Conservation (phyloP, 2,113 vertebrate genomes). For the Hystrix cristata region DNA sequence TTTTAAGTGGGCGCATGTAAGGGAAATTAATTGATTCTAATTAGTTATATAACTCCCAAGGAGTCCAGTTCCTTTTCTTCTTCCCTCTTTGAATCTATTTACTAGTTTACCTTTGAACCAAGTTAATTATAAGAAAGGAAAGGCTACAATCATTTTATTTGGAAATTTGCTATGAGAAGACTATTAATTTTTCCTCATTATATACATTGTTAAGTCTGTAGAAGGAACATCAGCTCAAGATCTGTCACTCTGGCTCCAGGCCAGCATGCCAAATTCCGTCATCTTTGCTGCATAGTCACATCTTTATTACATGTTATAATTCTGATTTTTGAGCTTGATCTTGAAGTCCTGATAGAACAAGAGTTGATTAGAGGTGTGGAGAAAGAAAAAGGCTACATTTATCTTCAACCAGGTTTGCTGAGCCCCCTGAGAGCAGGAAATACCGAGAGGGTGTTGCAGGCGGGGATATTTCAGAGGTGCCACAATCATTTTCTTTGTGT, state of each 20-base stretch:
- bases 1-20: not conserved
- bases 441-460: not conserved
- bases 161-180: conserved; percentile 1
- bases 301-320: conserved; percentile 80
- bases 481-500: not conserved
- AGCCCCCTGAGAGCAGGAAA: not conserved
- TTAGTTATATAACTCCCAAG: conserved; percentile 58
- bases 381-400: conserved; percentile 43
- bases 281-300: conserved; percentile 68
- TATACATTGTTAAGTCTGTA: conserved; percentile 60
- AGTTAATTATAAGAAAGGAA: conserved; percentile 71
- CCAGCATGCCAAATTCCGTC: conserved; percentile 67
- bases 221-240: conserved; percentile 53
- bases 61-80: not conserved
- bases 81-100: conserved; percentile 77
- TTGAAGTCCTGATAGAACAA: conserved; percentile 25
- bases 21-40: conserved; percentile 73
- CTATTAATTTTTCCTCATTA: conserved; percentile 38
- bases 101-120: conserved; percentile 78
- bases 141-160: not conserved
- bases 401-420: conserved; percentile 20
- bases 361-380: conserved; percentile 64
- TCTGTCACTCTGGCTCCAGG: conserved; percentile 68
- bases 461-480: not conserved
- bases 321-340: conserved; percentile 73